Evolutionary conservation across 37 sponge, comb jelly and placozoan genomes (phyloP).

Genomic region (Tethya wilhelma): DNA sequence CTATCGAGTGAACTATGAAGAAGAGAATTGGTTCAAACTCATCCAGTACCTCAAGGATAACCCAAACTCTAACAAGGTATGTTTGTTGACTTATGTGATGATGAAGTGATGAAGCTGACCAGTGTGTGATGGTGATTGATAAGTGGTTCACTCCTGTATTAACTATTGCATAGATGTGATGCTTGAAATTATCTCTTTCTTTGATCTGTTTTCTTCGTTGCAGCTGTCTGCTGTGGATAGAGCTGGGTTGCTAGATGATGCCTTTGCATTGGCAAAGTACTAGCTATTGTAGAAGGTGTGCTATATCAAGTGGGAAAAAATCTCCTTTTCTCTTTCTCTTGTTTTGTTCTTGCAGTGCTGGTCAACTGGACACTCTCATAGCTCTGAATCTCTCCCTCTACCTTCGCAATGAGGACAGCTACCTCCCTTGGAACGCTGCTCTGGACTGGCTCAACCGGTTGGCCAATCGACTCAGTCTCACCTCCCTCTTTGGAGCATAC

Average conservation of each 20-base stretch:
- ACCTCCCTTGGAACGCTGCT: conserved; percentile 74
- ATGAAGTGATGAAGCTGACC: not conserved
- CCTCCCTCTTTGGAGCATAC: conserved; percentile 62
- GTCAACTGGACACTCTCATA: conserved; percentile 34
- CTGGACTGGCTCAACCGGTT: conserved; percentile 41
- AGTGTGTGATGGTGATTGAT: not conserved
- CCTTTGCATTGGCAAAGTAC: conserved; percentile 53
- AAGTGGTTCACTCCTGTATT: not conserved
- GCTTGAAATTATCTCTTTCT: not conserved
- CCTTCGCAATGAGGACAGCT: conserved; percentile 61
- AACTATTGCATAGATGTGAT: not conserved
- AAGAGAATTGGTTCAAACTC: conserved; percentile 58
- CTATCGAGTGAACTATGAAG: conserved; percentile 88
- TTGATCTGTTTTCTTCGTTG: conserved; percentile 12
- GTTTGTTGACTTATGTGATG: not conserved
- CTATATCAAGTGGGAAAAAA: too few species aligned
- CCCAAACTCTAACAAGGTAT: not conserved
- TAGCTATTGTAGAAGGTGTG: not conserved
- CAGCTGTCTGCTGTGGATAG: conserved; percentile 56
- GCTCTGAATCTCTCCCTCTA: conserved; percentile 61
- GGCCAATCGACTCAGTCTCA: conserved; percentile 25
- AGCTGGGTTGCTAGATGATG: conserved; percentile 87
- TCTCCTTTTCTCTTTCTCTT: conserved; percentile 6
- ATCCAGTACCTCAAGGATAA: conserved; percentile 32
- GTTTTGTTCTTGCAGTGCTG: conserved; percentile 42